Percentiles rank a stretch among this genome's conserved stretches.
Evolutionary conservation across 1,140 invertebrate species (phyloP).

Genomic region (Ladona fulva): DNA sequence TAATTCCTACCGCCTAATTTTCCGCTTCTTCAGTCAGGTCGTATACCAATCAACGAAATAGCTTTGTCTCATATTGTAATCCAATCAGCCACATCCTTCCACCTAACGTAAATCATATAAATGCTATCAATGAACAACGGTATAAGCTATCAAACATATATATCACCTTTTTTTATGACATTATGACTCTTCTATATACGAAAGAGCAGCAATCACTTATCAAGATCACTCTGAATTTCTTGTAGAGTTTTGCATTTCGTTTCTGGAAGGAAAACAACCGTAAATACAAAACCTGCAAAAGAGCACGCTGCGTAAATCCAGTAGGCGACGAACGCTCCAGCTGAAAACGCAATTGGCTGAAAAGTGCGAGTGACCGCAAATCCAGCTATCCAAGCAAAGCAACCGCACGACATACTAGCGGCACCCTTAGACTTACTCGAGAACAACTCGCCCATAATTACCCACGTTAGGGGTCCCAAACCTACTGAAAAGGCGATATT

Average conservation of each 20-base stretch:
- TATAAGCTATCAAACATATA: no score
- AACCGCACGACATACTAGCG: constrained; percentile 28
- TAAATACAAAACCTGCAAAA: not conserved
- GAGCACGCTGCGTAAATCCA: not conserved
- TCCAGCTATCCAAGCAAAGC: not conserved
- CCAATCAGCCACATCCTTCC: no score
- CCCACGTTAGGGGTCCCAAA: constrained; percentile 49
- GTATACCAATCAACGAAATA: no score
- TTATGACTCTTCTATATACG: no score
- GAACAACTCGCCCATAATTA: constrained; percentile 52
- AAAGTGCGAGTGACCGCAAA: not conserved
- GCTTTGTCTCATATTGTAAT: no score
- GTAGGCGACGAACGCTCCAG: not conserved
- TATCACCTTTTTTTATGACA: no score
- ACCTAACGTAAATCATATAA: no score
- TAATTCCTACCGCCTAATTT: no score
- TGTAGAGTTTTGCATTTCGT: not conserved
- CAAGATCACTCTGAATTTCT: not conserved
- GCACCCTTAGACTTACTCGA: constrained; percentile 50
- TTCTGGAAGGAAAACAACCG: not conserved
- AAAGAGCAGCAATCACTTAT: no score
- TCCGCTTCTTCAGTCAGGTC: no score
- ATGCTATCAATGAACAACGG: no score
- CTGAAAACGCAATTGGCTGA: not conserved
- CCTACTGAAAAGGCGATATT: constrained; percentile 47